Evolutionary conservation across 2,113 vertebrate genomes (phyloP).

Genomic region (Ursus arctos): DNA sequence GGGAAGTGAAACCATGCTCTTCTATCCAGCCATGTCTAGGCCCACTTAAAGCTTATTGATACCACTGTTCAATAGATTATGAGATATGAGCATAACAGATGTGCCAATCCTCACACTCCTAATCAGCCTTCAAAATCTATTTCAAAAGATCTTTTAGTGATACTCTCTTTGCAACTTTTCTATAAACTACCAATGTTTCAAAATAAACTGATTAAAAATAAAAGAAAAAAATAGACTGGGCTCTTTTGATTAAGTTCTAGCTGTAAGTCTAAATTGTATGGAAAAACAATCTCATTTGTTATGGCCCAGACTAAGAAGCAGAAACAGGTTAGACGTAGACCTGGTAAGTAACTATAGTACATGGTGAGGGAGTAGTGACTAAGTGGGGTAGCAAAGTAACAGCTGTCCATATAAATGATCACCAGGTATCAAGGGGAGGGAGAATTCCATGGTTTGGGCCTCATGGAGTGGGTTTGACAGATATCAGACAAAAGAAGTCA

Average conservation of each 20-base stretch:
- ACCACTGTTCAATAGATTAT: neutral
- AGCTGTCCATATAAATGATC: constrained; percentile 14
- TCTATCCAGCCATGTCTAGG: constrained; percentile 43
- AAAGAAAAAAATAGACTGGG: neutral
- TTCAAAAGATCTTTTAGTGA: neutral
- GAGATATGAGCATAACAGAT: neutral
- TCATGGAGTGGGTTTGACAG: neutral
- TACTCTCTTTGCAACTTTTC: neutral
- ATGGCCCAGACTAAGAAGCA: neutral
- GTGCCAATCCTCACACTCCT: neutral
- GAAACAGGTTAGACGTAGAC: neutral
- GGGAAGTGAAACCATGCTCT: neutral
- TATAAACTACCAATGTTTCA: constrained; percentile 30
- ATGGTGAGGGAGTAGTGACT: neutral
- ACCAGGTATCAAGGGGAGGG: neutral
- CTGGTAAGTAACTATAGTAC: neutral
- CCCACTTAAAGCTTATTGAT: neutral
- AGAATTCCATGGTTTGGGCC: neutral
- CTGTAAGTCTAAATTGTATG: neutral
- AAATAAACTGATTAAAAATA: constrained; percentile 15
- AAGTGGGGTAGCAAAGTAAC: neutral
- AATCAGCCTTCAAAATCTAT: constrained; percentile 36
- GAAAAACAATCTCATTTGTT: constrained; percentile 6
- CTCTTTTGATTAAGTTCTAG: constrained; percentile 22
- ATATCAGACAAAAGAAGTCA: constrained; percentile 29